Percentiles rank a stretch among this genome's conserved stretches.
Evolutionary conservation across 1,140 invertebrate species (phyloP).

Genomic region (Conus betulinus): DNA sequence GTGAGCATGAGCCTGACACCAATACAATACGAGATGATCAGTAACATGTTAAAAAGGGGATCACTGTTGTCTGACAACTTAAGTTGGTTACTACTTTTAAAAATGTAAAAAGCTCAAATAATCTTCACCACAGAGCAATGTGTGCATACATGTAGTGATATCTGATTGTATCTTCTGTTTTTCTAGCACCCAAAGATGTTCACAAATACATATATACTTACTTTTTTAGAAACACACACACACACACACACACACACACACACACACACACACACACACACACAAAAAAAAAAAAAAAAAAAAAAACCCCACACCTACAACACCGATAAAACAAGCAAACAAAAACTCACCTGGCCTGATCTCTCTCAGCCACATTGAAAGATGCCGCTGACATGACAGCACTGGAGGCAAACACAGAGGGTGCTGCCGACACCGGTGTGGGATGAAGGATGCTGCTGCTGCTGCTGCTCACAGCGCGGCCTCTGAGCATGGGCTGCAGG

Average conservation of each 20-base stretch:
- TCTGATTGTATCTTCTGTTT: too few species aligned
- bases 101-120: too few species aligned
- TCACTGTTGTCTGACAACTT: too few species aligned
- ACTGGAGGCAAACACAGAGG: neutral
- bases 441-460: constrained; percentile 36
- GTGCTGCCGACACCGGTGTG: constrained; percentile 35
- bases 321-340: neutral
- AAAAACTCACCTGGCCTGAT: constrained; percentile 17
- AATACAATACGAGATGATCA: too few species aligned
- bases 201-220: too few species aligned
- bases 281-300: neutral
- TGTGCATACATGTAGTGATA: too few species aligned
- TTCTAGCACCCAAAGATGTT: too few species aligned
- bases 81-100: too few species aligned
- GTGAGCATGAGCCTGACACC: too few species aligned
- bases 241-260: constrained; percentile 19
- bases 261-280: neutral
- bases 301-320: neutral
- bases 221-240: neutral
- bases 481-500: neutral
- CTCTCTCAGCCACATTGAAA: constrained; percentile 7
- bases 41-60: too few species aligned
- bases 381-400: neutral
- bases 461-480: neutral
- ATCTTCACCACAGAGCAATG: too few species aligned